Percentiles rank a stretch among this genome's conserved stretches.
Evolutionary conservation across 2,888 invertebrate genomes (phyloP).

Genomic region (Apomyelois bistriatella): DNA sequence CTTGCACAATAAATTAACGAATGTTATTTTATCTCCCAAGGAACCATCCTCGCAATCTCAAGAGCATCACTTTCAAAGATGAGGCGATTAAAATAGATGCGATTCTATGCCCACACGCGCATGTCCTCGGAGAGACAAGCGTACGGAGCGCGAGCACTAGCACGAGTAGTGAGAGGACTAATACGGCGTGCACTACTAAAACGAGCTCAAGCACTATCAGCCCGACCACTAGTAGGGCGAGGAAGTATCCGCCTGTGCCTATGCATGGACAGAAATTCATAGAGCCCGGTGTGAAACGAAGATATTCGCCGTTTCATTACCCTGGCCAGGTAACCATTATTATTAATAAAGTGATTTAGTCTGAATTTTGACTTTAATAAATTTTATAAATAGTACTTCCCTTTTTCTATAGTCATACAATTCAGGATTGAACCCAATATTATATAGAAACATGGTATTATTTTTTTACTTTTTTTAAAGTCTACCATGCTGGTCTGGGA

Average conservation of each 20-base stretch:
- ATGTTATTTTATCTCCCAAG: slow-evolving; percentile 23
- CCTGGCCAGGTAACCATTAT: slow-evolving; percentile 49
- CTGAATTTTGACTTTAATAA: background rate
- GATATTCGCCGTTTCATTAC: slow-evolving; percentile 59
- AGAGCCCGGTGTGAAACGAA: slow-evolving; percentile 39
- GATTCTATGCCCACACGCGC: slow-evolving; percentile 13
- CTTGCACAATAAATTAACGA: background rate
- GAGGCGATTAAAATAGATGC: slow-evolving; percentile 21
- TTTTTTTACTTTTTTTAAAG: no score
- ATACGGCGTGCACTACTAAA: no score
- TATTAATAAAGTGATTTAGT: background rate
- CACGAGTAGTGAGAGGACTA: background rate
- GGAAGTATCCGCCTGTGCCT: slow-evolving; percentile 35
- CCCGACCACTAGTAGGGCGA: slow-evolving; percentile 23
- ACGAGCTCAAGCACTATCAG: background rate
- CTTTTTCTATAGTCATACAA: no score
- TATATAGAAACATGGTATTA: no score
- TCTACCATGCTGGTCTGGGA: no score
- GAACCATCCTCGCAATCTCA: slow-evolving; percentile 27
- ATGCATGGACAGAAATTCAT: slow-evolving; percentile 38
- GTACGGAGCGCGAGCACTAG: slow-evolving; percentile 14
- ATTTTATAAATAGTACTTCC: no score
- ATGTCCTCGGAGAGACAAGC: slow-evolving; percentile 10
- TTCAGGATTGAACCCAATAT: no score
- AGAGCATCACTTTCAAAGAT: slow-evolving; percentile 23